Evolutionary conservation across 2,113 vertebrate genomes (phyloP).

Genomic region (Sinocyclocheilus anophthalmus): DNA sequence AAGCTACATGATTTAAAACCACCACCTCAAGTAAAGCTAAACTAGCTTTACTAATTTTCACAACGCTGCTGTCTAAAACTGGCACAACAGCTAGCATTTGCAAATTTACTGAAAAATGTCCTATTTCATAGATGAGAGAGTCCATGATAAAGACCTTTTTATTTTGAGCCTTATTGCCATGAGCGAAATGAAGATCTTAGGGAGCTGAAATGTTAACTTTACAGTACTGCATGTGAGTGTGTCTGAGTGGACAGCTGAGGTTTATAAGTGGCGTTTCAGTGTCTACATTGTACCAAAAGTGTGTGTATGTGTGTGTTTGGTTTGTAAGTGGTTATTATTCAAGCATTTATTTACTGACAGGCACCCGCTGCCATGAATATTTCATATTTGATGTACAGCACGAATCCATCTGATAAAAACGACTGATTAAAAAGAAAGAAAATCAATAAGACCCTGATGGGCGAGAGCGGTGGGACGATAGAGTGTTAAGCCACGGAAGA

Average conservation of each 20-base stretch:
- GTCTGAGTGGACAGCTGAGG: conserved; percentile 5
- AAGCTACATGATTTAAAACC: neutral
- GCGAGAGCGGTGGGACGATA: conserved; percentile 64
- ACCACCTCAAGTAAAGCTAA: no score
- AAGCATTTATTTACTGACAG: conserved; percentile 49
- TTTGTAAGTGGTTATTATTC: conserved; percentile 37
- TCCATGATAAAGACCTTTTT: neutral
- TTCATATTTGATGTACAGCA: conserved; percentile 50
- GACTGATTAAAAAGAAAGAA: conserved; percentile 50
- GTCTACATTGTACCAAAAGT: neutral
- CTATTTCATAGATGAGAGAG: neutral
- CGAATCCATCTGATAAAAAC: conserved; percentile 29
- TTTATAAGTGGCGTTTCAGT: conserved; percentile 2
- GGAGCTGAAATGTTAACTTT: neutral
- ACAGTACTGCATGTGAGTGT: neutral
- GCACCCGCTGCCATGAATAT: conserved; percentile 49
- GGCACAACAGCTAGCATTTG: neutral
- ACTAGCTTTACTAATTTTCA: no score
- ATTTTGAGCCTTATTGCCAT: neutral
- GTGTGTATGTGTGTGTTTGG: conserved; percentile 24
- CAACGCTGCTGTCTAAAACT: neutral
- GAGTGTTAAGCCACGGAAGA: conserved; percentile 70
- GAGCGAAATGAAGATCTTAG: neutral
- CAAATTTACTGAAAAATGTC: neutral
- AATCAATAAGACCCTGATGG: conserved; percentile 65